Evolutionary conservation across 2,888 invertebrate genomes (phyloP), one percentile per base, ranked within the genome.

Genomic region (Acleris cristana): DNA sequence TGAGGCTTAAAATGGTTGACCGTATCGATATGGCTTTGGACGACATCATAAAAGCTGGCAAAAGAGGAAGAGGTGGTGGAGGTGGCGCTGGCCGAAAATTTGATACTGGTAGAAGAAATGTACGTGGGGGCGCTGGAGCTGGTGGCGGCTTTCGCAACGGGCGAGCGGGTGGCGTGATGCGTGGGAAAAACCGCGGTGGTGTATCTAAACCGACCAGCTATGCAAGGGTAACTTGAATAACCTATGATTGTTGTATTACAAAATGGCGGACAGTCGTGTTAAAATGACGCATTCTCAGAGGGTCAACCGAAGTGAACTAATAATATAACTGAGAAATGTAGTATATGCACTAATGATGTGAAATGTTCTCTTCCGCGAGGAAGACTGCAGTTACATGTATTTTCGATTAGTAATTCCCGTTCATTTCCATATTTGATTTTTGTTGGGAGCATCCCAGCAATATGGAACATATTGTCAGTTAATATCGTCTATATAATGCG

Each of bases 21-120:
- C 98, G 97, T 94, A 97, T 99, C 89, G 99, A 99, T 90, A 97
- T 99, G 97, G 98, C 98, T 83, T 94, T 99, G 76, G 99, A 99
- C 87, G 99, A 99, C 78, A 98, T 99, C 70, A 99, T 99, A 80
- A 98, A 97, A 93, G 96, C 95, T 82, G 96, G 94, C 78, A 97
- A 96, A 90, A 94, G 95, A 73, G 94, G 95, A 73, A 93, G 93
- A 63, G 94, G 95, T 57, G 92, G 94, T 64, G 92, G 94, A 45
- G 90, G 93, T 52, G 92, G 90, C 77, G 94, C 88, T 79, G 93
- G 90, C 84, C 89, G 92, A 76, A 91, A 92, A 76, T 92, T 92
- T 79, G 89, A 89, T 75, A 76, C 77, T 14, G 86, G 80, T 71
- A 84, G 80, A 83, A 88, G 87, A 79, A 79, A 88, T 69, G 88